phyloP scores from a whole-genome alignment of 2,797 vertebrate species.

The Presbytis comata region DNA sequence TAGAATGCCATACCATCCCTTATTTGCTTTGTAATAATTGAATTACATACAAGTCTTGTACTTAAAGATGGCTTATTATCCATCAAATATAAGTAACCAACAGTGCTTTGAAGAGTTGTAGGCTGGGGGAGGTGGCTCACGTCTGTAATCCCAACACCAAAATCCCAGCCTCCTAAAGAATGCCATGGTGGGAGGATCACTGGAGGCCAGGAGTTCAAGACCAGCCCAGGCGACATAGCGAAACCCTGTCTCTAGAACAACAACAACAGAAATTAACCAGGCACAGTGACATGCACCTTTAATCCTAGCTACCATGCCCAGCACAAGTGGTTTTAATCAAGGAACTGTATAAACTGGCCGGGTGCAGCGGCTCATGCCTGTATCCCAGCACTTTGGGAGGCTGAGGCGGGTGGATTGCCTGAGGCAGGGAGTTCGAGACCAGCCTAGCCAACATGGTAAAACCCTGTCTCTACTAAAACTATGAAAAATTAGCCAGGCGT shows the following conservation, averaged over 20 bases:
- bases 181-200: background rate
- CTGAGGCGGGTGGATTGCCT: background rate
- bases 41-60: background rate
- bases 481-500: background rate
- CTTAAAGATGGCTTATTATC: background rate
- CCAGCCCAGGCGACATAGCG: background rate
- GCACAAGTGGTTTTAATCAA: background rate
- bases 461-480: background rate
- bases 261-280: background rate
- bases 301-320: background rate
- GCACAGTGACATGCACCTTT: background rate
- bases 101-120: background rate
- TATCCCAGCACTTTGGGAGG: background rate
- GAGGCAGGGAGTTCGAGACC: background rate
- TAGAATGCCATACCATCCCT: background rate
- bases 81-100: background rate
- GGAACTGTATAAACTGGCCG: background rate
- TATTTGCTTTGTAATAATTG: background rate
- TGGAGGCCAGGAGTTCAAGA: background rate
- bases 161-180: background rate
- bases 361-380: background rate
- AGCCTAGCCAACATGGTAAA: background rate
- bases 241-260: background rate
- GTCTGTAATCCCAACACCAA: background rate
- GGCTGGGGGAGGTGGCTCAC: background rate